Conservation (phyloP, 2,888 invertebrate genomes). For the Protophormia terraenovae region DNA sequence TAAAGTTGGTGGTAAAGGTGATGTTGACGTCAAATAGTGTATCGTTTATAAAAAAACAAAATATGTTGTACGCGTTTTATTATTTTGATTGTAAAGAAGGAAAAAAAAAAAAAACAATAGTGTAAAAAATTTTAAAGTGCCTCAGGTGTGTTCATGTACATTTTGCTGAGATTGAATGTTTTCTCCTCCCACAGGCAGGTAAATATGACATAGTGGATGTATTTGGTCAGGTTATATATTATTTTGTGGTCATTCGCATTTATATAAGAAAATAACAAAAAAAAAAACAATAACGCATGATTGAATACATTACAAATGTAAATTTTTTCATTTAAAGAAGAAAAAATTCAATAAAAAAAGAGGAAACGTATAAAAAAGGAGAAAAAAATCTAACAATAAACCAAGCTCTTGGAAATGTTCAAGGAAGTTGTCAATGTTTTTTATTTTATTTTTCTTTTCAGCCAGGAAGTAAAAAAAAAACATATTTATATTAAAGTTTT, state of each 20-base stretch:
- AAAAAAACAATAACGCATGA: conserved; percentile 24
- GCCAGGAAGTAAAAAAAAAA: neutral
- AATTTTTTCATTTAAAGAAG: neutral
- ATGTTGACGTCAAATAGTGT: conserved; percentile 3
- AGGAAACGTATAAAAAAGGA: neutral
- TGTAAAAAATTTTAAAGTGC: conserved; percentile 22
- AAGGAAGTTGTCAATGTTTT: conserved; percentile 10
- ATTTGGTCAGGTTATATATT: conserved; percentile 17
- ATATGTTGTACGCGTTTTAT: neutral
- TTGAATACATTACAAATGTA: conserved; percentile 23
- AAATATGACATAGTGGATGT: conserved; percentile 3
- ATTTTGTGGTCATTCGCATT: conserved; percentile 11
- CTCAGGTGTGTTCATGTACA: conserved; percentile 21
- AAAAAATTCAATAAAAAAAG: neutral
- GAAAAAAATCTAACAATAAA: conserved; percentile 11
- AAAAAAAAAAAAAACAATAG: conserved; percentile 18
- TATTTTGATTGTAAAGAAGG: neutral
- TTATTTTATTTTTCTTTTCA: neutral
- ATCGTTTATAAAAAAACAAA: neutral
- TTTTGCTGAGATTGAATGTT: conserved; percentile 19
- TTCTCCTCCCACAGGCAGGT: neutral
- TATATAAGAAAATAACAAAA: neutral
- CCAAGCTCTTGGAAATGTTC: conserved; percentile 35
- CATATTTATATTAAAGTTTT: neutral
- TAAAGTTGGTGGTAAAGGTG: neutral